Conservation (phyloP, 2,888 invertebrate species). For the Drosophila atroscutellata region DNA sequence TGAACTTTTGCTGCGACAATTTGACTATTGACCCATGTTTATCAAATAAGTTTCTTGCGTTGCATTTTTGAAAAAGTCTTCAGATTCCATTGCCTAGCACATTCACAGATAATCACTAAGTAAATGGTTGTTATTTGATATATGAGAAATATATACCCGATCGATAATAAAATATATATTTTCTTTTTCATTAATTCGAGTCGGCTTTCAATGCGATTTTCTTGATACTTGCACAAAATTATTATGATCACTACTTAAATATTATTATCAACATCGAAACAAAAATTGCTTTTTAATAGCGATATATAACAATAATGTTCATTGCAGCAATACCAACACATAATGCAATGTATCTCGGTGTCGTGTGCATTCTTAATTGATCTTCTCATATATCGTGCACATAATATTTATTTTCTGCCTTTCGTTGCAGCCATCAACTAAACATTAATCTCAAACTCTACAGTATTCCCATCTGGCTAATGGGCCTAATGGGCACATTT, state of each 20-base stretch:
- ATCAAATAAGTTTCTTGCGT: neutral
- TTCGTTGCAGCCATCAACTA: neutral
- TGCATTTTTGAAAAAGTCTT: neutral
- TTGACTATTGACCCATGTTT: neutral
- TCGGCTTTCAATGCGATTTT: neutral
- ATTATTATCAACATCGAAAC: neutral
- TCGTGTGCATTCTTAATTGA: neutral
- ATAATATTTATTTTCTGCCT: neutral
- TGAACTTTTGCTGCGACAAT: neutral
- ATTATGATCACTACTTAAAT: neutral
- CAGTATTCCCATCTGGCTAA: conserved; percentile 3
- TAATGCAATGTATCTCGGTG: neutral
- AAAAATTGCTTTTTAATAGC: neutral
- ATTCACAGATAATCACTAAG: neutral
- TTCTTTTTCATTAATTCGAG: neutral
- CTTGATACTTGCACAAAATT: neutral
- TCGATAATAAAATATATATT: neutral
- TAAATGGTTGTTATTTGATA: neutral
- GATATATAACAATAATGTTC: neutral
- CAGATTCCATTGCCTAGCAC: neutral
- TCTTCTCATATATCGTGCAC: neutral
- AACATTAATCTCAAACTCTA: neutral
- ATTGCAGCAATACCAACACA: neutral
- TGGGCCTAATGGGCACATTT: conserved; percentile 4
- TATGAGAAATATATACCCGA: neutral